Base-by-base conservation (phyloP, 2,888 invertebrate species). In the Bellardia pandia region DNA sequence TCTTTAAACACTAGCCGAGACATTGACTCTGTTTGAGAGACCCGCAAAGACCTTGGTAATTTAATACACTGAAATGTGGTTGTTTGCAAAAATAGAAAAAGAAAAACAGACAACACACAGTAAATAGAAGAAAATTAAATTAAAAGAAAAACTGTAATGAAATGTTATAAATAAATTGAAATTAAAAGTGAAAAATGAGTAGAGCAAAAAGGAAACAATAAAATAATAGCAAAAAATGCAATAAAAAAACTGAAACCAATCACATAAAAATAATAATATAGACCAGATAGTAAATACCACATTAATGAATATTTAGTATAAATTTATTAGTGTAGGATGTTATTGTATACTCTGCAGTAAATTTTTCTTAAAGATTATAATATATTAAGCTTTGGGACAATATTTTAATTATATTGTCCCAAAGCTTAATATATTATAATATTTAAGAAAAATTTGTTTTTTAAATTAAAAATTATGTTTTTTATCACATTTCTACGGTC, bases 121-220 rank as follows among this genome's bases (percentile, higher is more conserved):
- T 33, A 33, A 33, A 69, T 11, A 74, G 1, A 48, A 33, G 33
- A 42, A 58, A 16, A 66, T 7, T 60, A 48, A 66, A 60, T 13
- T 37, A 9, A 30, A 69, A 60, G 30, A 72, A 62, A 76, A 62
- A 74, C 40, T 81, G 74, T 56, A 77, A 72, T 78, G 69, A 81
- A 86, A 75, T 56, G 78, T 68, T 74, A 64, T 48, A 68, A 69
- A 78, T 79, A 72, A 84, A 86, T 86, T 84, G 83, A 84, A 87
- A 85, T 77, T 85, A 87, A 87, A 87, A 87, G 85, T 87, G 81
- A 87, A 87, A 87, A 75, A 75, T 81, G 80, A 86, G 76, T 66
- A 76, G 75, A 72, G 48, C 56, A 33, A 40, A 64, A 81, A 66
- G 48, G 51, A 68, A 72, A 60, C 72, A 60, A 66, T 40, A 42